phyloP scores from a whole-genome alignment of 2,888 invertebrate genomes.

The Troides aeacus region DNA sequence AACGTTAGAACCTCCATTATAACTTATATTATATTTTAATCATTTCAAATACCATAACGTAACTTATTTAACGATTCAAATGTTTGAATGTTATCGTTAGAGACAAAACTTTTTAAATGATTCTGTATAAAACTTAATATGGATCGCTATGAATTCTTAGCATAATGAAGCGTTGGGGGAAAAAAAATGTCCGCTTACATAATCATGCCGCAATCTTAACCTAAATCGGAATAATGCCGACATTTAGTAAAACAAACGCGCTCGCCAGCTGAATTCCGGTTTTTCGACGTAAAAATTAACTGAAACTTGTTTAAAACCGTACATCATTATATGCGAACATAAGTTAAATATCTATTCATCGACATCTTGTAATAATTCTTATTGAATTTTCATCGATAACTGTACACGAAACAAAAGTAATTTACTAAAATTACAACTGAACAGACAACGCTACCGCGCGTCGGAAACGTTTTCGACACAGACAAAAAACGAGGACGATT shows the following conservation, averaged over 20 bases:
- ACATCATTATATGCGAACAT: not conserved
- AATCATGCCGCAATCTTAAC: slow-evolving; percentile 28
- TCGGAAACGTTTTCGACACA: slow-evolving; percentile 24
- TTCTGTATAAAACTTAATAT: not conserved
- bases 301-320: slow-evolving; percentile 1
- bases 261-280: slow-evolving; percentile 15
- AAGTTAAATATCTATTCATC: no score
- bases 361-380: no score
- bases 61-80: no score
- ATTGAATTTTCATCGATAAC: not conserved
- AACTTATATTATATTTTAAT: no score
- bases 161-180: slow-evolving; percentile 12
- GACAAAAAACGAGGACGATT: slow-evolving; percentile 27
- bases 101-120: not conserved
- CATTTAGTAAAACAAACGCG: slow-evolving; percentile 27
- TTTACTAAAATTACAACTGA: slow-evolving; percentile 8
- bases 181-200: slow-evolving; percentile 22
- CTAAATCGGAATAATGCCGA: slow-evolving; percentile 28
- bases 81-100: no score
- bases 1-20: no score
- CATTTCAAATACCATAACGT: no score
- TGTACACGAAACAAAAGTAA: slow-evolving; percentile 2
- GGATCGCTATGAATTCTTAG: slow-evolving; percentile 8
- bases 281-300: slow-evolving; percentile 1
- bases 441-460: slow-evolving; percentile 18